Percentiles rank a stretch among this genome's conserved stretches.
Conservation (phyloP, 92 coral and sea anemone species). For the Palythoa grandiflora region DNA sequence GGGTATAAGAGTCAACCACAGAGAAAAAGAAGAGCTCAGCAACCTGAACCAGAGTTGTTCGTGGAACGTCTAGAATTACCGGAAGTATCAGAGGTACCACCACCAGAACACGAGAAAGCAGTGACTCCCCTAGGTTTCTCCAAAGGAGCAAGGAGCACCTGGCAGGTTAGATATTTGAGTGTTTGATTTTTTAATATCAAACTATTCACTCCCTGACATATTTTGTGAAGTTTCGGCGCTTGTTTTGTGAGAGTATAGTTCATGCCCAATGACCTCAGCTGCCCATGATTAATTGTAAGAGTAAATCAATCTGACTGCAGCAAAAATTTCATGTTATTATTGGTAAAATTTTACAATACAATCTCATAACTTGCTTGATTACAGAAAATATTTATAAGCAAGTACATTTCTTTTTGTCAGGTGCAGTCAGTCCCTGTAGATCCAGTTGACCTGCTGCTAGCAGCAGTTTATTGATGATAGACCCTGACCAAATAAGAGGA, state of each 20-base stretch:
- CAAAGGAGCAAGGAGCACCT: not conserved
- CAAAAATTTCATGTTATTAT: not conserved
- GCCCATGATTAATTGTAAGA: not conserved
- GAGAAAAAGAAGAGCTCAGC: not conserved
- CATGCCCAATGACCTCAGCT: not conserved
- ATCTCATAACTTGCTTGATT: not conserved
- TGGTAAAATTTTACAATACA: not conserved
- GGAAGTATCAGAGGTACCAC: not conserved
- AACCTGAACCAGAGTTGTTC: not conserved
- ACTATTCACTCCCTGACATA: not conserved
- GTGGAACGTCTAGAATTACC: not conserved
- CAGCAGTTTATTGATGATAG: not conserved
- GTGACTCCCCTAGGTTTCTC: not conserved
- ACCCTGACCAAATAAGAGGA: constrained; percentile 65
- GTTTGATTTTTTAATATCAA: not conserved
- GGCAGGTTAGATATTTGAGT: not conserved
- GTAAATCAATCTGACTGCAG: not conserved
- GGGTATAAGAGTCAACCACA: not conserved
- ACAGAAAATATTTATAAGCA: not conserved
- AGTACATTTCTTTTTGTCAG: not conserved
- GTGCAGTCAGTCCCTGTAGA: not conserved
- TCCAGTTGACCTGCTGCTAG: not conserved
- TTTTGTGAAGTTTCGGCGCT: not conserved
- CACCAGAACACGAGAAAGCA: not conserved
- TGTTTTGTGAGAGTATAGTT: not conserved